Evolutionary conservation across 2,888 invertebrate species (phyloP), one percentile per base, ranked within the genome.

Genomic region (Drosophila ustulata): DNA sequence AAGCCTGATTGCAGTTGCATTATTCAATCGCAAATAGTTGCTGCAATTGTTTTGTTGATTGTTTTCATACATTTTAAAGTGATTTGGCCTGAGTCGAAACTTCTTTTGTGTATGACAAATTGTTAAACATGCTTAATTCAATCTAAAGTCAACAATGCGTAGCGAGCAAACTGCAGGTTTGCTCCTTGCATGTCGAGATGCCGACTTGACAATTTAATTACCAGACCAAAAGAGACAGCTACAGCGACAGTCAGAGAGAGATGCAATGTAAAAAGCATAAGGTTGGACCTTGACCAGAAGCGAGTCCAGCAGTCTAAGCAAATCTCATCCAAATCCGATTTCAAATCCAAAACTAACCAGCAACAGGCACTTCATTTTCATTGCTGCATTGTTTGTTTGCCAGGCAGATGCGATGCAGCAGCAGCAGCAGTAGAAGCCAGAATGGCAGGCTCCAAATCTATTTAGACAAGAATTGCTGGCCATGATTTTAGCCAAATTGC

Each of bases 141-240:
- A 82, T 89, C 65, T 55, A 68, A 56, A 72, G 56, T 84, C 88
- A 87, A 89, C 88, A 78, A 70, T 84, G 79, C 82, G 57, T 78
- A 66, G 62, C 75, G 58, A 59, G 56, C 67, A 52, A 51, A 23
- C 37, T 72, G 34, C 46, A 74, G 45, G 34, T 37, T 61, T 57
- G 55, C 41, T 46, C 18, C 30, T 30, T 37, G 45, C 46, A 39
- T n/a, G 34, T 47, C 55, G 39, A 30, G 61, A 53, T 80, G 62
- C 53, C 39, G 71, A 64, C 43, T 77, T 87, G 78, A 84, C 78
- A 83, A 89, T 87, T 83, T 83, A 83, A 83, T 83, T 89, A 84
- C 79, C 84, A 87, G 18, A 11, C 45, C n/a, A 34, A 32, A 7
- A 26, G 46, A 46, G 46, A 46, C n/a, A 26, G 7, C 23, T 11